Evolutionary conservation across 92 coral and sea anemone species (phyloP).

Genomic region (Desmophyllum pertusum): DNA sequence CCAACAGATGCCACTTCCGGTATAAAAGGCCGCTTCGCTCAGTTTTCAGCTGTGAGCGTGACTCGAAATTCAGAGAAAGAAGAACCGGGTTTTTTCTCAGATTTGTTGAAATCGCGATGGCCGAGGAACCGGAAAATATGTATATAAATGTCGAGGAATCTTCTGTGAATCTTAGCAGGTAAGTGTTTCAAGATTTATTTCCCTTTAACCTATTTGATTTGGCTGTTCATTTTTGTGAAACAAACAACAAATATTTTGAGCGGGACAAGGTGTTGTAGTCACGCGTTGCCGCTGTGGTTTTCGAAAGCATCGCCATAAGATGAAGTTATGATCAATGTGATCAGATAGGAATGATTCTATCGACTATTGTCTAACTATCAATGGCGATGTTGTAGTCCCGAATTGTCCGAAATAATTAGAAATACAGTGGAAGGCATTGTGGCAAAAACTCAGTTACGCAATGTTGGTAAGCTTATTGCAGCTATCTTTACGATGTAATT

Average conservation of each 20-base stretch:
- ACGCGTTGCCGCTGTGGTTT: neutral
- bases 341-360: neutral
- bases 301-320: neutral
- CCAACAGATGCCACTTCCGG: constrained; percentile 35
- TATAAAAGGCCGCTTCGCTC: neutral
- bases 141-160: constrained; percentile 9
- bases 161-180: constrained; percentile 7
- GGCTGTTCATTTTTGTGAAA: neutral
- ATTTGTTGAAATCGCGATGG: constrained; percentile 5
- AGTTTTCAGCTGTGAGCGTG: neutral
- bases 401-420: too few relatives aligned
- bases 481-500: neutral
- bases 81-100: neutral
- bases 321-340: neutral
- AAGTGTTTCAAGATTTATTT: neutral
- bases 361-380: neutral
- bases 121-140: neutral
- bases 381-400: neutral
- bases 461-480: neutral
- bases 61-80: neutral
- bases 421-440: neutral
- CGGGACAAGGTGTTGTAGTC: neutral
- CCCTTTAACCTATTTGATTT: neutral
- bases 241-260: neutral
- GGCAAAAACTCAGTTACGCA: too few relatives aligned